A percentile compares a stretch with the other conserved stretches of the same genome.
phyloP scores from a whole-genome alignment of 2,113 vertebrate species.

The Gymnarchus niloticus region DNA sequence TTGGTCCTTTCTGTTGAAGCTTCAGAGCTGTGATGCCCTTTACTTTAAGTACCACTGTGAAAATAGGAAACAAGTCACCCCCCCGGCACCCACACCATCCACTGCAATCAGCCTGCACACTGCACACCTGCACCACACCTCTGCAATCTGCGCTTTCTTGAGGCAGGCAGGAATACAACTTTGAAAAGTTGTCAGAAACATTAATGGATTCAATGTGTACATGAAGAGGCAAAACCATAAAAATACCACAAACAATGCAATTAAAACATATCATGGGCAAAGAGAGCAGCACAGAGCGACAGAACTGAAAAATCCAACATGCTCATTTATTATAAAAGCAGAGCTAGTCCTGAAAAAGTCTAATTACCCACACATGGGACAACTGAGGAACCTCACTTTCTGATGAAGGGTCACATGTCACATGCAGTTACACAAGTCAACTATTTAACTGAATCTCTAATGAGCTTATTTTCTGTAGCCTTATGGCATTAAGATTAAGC shows the following conservation, averaged over 20 bases:
- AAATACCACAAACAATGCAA: background rate
- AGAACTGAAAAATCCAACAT: background rate
- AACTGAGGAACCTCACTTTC: background rate
- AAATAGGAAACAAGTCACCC: background rate
- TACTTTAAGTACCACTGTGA: background rate
- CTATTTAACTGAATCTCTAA: background rate
- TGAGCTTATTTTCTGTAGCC: background rate
- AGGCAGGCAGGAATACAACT: background rate
- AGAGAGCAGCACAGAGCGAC: background rate
- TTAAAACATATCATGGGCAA: background rate
- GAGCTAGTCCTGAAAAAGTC: background rate
- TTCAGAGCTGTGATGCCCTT: slow-evolving; percentile 15
- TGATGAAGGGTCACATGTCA: background rate
- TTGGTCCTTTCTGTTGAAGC: slow-evolving; percentile 5
- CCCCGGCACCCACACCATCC: background rate
- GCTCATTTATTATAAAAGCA: background rate
- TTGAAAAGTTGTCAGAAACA: background rate
- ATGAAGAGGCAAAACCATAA: background rate
- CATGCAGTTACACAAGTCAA: background rate
- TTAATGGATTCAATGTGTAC: background rate
- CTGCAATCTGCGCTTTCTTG: background rate
- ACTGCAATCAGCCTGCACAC: background rate
- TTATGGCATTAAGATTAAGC: background rate
- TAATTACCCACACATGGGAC: no score
- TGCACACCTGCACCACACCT: no score